Evolutionary conservation across 2,113 vertebrate species (phyloP).

Genomic region (Pungitius pungitius): DNA sequence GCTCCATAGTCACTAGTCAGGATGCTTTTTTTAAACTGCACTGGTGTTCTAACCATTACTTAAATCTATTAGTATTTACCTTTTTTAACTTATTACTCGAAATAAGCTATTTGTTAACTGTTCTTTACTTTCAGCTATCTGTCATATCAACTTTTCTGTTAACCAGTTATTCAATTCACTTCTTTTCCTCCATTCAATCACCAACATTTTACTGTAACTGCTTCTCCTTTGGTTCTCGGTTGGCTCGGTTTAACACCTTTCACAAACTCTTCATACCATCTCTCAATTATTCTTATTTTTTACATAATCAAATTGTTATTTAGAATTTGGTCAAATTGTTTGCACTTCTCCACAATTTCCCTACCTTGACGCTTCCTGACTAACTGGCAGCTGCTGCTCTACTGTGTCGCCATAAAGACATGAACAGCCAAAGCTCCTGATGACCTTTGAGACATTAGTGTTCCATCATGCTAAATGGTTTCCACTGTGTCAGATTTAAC

Average conservation of each 20-base stretch:
- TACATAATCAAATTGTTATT: background rate
- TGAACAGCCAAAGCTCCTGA: background rate
- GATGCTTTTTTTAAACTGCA: too few species aligned
- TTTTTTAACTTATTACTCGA: background rate
- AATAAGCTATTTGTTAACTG: too few species aligned
- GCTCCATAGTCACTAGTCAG: too few species aligned
- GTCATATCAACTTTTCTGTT: too few species aligned
- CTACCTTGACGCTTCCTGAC: background rate
- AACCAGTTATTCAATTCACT: background rate
- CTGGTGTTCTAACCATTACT: background rate
- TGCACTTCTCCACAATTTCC: background rate
- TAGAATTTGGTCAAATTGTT: background rate
- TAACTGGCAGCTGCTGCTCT: background rate
- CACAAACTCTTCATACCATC: background rate
- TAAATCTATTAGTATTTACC: background rate
- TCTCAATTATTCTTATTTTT: too few species aligned
- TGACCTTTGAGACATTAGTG: constrained; percentile 20
- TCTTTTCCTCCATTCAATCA: background rate
- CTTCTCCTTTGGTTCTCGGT: background rate
- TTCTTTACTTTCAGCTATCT: too few species aligned
- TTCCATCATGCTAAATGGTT: constrained; percentile 21
- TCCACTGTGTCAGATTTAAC: constrained; percentile 24
- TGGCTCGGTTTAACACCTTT: background rate
- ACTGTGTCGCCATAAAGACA: background rate
- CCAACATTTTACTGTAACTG: background rate